Evolutionary conservation across 1,140 invertebrate genomes (phyloP), one percentile per base, ranked within the genome.

Genomic region (Ostrea denselamellosa): DNA sequence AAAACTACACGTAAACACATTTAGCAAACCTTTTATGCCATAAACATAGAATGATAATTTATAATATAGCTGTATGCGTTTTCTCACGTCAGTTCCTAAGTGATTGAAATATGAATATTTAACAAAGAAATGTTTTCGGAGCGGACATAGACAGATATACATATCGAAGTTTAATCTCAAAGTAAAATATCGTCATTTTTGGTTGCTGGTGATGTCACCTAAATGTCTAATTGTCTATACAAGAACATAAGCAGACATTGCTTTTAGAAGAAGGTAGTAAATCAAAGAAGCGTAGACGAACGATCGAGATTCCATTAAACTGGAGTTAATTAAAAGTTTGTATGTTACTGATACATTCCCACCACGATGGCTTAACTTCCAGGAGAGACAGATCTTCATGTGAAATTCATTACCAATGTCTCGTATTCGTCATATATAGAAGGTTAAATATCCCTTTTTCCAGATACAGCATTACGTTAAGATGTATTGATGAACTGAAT

Each of bases 11-110:
- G 14, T 77, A 25, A 10, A 25, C 14, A 34, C 25, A 77, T 77
- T 19, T 62, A 62, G n/a, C 56, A 62, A n/a, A 62, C 56, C 56
- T 62, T 62, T 62, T 62, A 62, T 62, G n/a, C 12, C n/a, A 62
- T 19, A 44, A 62, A 17, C 17, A 62, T 62, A 19, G 56, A 5
- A 14, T 12, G 14, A 62, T 62, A 17, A 62, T 62, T n/a, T 62
- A 19, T 14, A 62, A 62, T 62, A 62, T 62, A 5, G 17, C 56
- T 19, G 19, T 62, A 62, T 62, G 17, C 19, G 14, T 62, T 62
- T 19, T 62, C 56, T 5, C 1, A 5, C n/a, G 19, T 62, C 56
- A n/a, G n/a, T 62, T 14, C 56, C 17, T 19, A 2, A 62, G 5
- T 62, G 56, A 62, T 19, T 62, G 14, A 62, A 62, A 7, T 19